phyloP scores from a whole-genome alignment of 2,113 vertebrate species.

The Capra hircus region DNA sequence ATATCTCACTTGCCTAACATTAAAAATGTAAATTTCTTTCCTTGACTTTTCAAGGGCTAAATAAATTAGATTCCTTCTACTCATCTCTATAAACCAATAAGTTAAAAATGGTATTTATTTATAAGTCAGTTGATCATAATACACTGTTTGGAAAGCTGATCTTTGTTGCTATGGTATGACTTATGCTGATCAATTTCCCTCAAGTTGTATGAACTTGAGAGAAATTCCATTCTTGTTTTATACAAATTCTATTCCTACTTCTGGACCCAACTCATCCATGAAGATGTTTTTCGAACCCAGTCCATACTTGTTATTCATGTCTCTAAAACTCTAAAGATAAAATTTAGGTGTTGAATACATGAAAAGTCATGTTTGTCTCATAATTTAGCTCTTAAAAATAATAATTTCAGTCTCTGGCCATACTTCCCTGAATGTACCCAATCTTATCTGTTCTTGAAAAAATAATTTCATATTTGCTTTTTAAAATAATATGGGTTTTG shows the following conservation, averaged over 20 bases:
- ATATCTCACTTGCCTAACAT: neutral
- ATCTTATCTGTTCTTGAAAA: neutral
- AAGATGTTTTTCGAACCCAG: neutral
- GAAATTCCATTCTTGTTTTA: neutral
- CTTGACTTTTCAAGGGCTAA: neutral
- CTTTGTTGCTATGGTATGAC: neutral
- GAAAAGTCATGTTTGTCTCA: neutral
- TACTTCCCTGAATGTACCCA: neutral
- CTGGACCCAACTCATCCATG: neutral
- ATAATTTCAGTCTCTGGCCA: neutral
- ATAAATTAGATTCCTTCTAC: neutral
- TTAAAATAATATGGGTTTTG: neutral
- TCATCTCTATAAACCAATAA: neutral
- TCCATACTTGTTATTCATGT: neutral
- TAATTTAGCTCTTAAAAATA: neutral
- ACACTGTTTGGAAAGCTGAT: neutral
- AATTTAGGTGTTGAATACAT: neutral
- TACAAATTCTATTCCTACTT: neutral
- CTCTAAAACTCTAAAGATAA: neutral
- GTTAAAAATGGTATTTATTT: neutral
- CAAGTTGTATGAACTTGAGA: neutral
- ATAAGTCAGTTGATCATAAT: neutral
- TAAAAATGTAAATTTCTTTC: neutral
- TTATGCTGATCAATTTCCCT: neutral
- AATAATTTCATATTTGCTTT: neutral